Percentiles rank a stretch among this genome's conserved stretches.
Evolutionary conservation across 2,888 invertebrate species (phyloP).

Genomic region (Leptinotarsa rubiginosa): DNA sequence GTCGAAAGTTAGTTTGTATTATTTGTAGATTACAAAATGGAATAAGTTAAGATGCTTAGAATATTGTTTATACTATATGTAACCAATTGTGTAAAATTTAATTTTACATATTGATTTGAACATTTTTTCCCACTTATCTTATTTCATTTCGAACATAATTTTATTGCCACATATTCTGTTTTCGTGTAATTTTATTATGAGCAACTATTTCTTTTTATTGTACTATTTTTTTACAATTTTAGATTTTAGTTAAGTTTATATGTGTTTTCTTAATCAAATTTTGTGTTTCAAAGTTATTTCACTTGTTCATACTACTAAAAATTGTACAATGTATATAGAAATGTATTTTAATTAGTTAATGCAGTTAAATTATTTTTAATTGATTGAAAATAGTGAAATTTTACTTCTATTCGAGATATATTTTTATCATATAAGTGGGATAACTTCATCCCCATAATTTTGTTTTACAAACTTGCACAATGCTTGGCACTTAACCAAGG

Average conservation of each 20-base stretch:
- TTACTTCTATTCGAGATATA: slow-evolving; percentile 40
- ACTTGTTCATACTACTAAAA: slow-evolving; percentile 49
- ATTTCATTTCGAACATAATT: slow-evolving; percentile 33
- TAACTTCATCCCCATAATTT: slow-evolving; percentile 37
- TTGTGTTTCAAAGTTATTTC: slow-evolving; percentile 43
- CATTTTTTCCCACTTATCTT: slow-evolving; percentile 46
- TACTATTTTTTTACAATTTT: slow-evolving; percentile 45
- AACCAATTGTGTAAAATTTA: slow-evolving; percentile 32
- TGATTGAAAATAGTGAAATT: slow-evolving; percentile 42
- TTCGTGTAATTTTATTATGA: slow-evolving; percentile 38
- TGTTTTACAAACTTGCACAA: slow-evolving; percentile 36
- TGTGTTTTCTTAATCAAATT: slow-evolving; percentile 21
- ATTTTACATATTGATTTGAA: slow-evolving; percentile 39
- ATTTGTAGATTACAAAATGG: slow-evolving; percentile 47
- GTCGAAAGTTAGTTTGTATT: slow-evolving; percentile 47
- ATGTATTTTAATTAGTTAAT: slow-evolving; percentile 47
- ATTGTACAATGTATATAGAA: slow-evolving; percentile 53
- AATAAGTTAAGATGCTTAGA: slow-evolving; percentile 50
- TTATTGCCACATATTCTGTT: slow-evolving; percentile 35
- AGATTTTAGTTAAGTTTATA: slow-evolving; percentile 44
- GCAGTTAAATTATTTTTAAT: slow-evolving; percentile 50
- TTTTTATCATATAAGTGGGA: slow-evolving; percentile 48
- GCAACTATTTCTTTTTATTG: slow-evolving; percentile 39
- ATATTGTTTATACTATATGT: slow-evolving; percentile 45
- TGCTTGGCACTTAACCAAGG: slow-evolving; percentile 36